These are phyloP conservation scores for Calidris pygmaea DNA, from an alignment of 2,113 vertebrate genomes.

Conservation along the genomic window DNA sequence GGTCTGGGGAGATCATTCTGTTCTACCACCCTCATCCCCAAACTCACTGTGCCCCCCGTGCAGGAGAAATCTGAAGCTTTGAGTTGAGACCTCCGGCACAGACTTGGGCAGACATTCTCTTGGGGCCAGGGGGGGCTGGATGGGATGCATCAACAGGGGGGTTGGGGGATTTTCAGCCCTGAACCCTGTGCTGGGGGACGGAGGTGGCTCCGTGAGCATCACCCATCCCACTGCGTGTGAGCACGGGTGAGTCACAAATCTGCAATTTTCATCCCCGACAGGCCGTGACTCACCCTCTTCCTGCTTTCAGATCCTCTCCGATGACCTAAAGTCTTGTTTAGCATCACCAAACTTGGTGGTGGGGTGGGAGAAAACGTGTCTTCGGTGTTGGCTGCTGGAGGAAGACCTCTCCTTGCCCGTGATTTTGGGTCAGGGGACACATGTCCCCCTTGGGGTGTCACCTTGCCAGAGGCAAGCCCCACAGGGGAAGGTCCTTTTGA, in stretches of 20 bases:
- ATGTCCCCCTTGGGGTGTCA: fast-evolving
- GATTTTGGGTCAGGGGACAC: background rate
- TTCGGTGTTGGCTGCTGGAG: background rate
- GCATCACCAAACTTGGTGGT: background rate
- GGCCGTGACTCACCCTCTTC: background rate
- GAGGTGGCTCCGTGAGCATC: background rate
- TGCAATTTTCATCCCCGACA: background rate
- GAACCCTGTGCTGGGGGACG: background rate
- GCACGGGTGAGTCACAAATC: background rate
- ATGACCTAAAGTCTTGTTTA: background rate
- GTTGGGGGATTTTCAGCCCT: background rate
- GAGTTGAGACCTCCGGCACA: background rate
- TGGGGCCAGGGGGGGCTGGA: no score
- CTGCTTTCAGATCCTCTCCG: background rate
- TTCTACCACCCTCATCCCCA: background rate
- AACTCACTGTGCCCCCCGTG: background rate
- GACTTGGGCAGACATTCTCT: background rate
- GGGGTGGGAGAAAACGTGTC: background rate
- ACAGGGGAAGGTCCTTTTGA: background rate
- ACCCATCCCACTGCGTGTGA: background rate
- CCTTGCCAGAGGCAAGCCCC: background rate
- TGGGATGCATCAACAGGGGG: background rate
- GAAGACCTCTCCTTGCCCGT: background rate
- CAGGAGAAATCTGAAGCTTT: background rate
- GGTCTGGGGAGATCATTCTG: background rate